A percentile compares a stretch with the other conserved stretches of the same genome.
These are phyloP conservation scores for Yasuhikotakia modesta DNA, from an alignment of 2,797 vertebrate species.

Conservation along the genomic window DNA sequence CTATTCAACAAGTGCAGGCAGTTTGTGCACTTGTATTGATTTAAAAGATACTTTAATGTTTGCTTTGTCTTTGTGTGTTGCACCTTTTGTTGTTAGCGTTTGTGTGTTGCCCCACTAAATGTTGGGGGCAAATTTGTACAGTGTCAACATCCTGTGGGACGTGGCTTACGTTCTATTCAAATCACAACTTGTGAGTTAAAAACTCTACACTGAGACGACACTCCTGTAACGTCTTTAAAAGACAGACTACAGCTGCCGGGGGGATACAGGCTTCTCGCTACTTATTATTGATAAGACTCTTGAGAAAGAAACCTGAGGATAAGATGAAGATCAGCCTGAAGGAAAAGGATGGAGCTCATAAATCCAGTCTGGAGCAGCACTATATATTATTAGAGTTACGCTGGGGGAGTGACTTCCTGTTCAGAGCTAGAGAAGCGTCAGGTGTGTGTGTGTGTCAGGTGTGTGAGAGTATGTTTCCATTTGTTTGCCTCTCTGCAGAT, in stretches of 20 bases:
- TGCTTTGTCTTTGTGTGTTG: too few species aligned
- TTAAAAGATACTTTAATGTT: too few species aligned
- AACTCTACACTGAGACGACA: conserved; percentile 16
- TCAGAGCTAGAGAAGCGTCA: conserved; percentile 28
- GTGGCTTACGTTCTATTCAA: neutral
- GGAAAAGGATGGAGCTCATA: conserved; percentile 79
- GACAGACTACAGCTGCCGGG: conserved; percentile 23
- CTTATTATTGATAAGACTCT: conserved; percentile 77
- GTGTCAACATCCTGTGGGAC: neutral
- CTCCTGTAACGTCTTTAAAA: conserved; percentile 9
- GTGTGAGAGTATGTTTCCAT: conserved; percentile 3
- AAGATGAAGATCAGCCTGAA: conserved; percentile 73
- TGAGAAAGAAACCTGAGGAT: conserved; percentile 74
- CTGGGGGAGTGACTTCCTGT: conserved; percentile 62
- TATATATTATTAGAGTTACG: conserved; percentile 78
- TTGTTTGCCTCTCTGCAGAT: conserved; percentile 42
- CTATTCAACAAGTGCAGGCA: too few species aligned
- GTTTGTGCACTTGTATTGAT: too few species aligned
- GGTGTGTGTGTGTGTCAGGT: neutral
- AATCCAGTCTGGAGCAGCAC: conserved; percentile 73
- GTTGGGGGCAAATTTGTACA: too few species aligned
- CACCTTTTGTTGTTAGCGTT: too few species aligned
- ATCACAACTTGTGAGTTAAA: neutral
- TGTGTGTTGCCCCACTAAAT: too few species aligned
- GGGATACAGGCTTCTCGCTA: conserved; percentile 68